These are phyloP conservation scores for Macaca mulatta DNA, from an alignment of 2,113 vertebrate species.

Conservation along the genomic window DNA sequence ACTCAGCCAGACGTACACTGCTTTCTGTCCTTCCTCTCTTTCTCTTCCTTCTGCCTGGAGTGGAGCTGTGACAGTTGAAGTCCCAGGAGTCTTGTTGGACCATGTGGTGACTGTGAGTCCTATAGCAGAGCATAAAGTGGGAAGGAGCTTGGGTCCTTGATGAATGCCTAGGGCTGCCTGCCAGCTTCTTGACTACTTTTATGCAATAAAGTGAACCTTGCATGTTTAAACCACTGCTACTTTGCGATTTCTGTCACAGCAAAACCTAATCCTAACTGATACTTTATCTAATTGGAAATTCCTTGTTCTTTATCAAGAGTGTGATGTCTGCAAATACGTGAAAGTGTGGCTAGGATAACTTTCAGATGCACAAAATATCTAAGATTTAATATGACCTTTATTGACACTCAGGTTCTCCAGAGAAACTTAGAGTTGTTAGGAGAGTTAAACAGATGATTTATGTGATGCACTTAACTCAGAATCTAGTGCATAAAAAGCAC, in stretches of 20 bases:
- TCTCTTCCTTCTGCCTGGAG: background rate
- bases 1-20: background rate
- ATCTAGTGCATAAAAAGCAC: background rate
- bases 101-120: background rate
- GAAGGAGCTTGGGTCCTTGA: background rate
- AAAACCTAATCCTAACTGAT: background rate
- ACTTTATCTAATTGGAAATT: background rate
- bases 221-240: background rate
- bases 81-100: background rate
- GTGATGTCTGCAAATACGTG: background rate
- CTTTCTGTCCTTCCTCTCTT: background rate
- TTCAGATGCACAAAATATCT: conserved; percentile 16
- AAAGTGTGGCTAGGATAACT: background rate
- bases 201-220: background rate
- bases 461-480: background rate
- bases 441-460: background rate
- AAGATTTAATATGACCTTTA: background rate
- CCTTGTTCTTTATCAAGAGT: background rate
- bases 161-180: background rate
- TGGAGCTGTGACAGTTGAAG: background rate
- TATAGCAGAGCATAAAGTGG: background rate
- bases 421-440: background rate
- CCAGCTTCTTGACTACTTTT: background rate
- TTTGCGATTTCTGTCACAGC: background rate
- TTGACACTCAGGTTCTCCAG: background rate